Conservation (phyloP, 1,140 invertebrate species). For the Bombus turneri region DNA sequence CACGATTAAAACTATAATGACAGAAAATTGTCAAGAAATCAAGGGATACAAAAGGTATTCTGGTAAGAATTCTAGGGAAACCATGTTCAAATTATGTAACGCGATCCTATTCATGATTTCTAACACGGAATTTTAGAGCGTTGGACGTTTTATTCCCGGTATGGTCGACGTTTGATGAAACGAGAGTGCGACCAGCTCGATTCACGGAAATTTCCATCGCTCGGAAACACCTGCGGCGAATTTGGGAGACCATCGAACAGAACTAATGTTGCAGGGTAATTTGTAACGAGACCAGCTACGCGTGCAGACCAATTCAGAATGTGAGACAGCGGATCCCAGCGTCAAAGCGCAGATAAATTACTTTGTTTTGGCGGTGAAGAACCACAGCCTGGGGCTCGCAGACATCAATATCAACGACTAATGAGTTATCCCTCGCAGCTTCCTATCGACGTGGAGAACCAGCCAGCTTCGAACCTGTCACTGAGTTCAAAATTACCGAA, state of each 20-base stretch:
- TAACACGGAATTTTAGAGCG: background rate
- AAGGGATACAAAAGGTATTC: background rate
- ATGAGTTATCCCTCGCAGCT: constrained; percentile 39
- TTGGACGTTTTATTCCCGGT: background rate
- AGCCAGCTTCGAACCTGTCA: background rate
- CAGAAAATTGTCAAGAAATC: background rate
- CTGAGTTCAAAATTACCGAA: background rate
- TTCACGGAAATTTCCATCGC: constrained; percentile 45
- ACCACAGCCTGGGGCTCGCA: constrained; percentile 45
- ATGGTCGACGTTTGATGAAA: background rate
- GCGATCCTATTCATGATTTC: background rate
- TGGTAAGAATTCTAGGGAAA: background rate
- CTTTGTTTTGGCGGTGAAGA: constrained; percentile 60
- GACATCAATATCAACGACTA: constrained; percentile 61
- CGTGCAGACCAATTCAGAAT: constrained; percentile 39
- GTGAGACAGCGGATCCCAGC: constrained; percentile 54
- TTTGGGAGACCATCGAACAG: constrained; percentile 55
- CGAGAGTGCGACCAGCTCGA: constrained; percentile 10
- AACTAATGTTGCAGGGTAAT: constrained; percentile 56
- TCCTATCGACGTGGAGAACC: background rate
- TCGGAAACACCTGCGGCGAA: constrained; percentile 58
- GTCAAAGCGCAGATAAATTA: constrained; percentile 62
- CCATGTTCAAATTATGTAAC: background rate
- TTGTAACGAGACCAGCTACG: constrained; percentile 51
- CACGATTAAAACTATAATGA: background rate